Base-by-base conservation (phyloP, 2,888 invertebrate genomes). In the Phasia obesa region DNA sequence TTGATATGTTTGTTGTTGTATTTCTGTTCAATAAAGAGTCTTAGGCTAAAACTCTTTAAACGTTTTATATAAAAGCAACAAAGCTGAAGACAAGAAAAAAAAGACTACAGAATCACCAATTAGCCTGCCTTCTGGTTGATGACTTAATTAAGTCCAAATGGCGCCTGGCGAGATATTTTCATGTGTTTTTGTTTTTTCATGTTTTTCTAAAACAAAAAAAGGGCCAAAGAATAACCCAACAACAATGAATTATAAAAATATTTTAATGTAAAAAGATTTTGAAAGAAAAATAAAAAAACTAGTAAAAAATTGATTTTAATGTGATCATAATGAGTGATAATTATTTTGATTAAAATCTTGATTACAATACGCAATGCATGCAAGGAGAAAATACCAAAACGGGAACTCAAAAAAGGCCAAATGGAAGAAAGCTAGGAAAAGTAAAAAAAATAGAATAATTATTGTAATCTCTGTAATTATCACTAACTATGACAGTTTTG, bases 61-160 rank as follows among this genome's bases (percentile, higher is more conserved):
- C 57, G 35, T 62, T 70, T 79, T 74, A 59, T 59, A 78, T 23
- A 62, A 25, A 55, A 17, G 42, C 38, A 42, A 42, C 15, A 44
- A 17, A 53, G 11, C 9, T 55, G 62, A 71, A 27, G 47, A 13
- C 47, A 69, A 55, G 19, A 47, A 59, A 75, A 82, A 74, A 81
- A 67, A 73, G 64, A 5, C 25, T 35, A 88, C 90, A 91, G 90
- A 88, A 90, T 90, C 89, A 89, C 90, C 91, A 91, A 91, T 91
- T 91, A 91, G 91, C 89, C 89, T 90, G 90, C 90, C 90, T 90
- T 89, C 90, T 90, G 89, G 89, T 91, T 91, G 91, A 91, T 91
- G 91, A 91, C 91, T 91, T 91, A 91, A 91, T 91, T 91, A 91
- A 91, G 91, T 88, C 90, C 88, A 87, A 88, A 88, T 91, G 90